Conservation (phyloP, 2,888 invertebrate species). For the Himalopsyche kuldschensis region DNA sequence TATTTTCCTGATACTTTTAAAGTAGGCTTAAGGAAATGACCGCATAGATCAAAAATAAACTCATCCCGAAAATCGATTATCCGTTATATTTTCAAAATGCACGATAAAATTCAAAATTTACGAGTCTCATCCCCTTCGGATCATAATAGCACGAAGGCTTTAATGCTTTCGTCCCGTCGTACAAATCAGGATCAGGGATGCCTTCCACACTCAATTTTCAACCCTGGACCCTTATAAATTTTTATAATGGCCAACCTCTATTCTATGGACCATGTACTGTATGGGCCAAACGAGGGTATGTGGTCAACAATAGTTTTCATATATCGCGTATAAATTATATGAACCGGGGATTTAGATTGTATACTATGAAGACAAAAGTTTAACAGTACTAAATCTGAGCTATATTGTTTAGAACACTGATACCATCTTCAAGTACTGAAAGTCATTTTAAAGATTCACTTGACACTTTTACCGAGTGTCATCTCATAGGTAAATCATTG, state of each 20-base stretch:
- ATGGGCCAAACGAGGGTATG: not conserved
- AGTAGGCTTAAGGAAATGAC: not conserved
- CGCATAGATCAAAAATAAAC: not conserved
- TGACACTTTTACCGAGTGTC: too few species aligned
- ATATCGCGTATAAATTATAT: too few species aligned
- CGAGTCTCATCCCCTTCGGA: not conserved
- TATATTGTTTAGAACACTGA: too few species aligned
- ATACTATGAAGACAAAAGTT: too few species aligned
- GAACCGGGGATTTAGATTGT: too few species aligned
- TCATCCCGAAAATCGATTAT: not conserved
- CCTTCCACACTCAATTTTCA: constrained; percentile 31
- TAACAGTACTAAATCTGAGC: too few species aligned
- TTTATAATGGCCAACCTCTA: constrained; percentile 26
- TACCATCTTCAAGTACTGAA: too few species aligned
- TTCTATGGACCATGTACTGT: not conserved
- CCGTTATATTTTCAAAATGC: not conserved
- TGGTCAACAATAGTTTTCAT: not conserved
- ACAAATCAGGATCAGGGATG: constrained; percentile 31
- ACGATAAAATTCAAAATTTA: not conserved
- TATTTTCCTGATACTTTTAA: not conserved
- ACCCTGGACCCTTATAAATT: constrained; percentile 34
- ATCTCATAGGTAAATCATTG: too few species aligned
- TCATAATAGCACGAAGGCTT: constrained; percentile 8
- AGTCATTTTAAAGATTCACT: too few species aligned
- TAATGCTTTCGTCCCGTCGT: constrained; percentile 19